phyloP scores from a whole-genome alignment of 2,888 invertebrate genomes.

The Pollenia angustigena region DNA sequence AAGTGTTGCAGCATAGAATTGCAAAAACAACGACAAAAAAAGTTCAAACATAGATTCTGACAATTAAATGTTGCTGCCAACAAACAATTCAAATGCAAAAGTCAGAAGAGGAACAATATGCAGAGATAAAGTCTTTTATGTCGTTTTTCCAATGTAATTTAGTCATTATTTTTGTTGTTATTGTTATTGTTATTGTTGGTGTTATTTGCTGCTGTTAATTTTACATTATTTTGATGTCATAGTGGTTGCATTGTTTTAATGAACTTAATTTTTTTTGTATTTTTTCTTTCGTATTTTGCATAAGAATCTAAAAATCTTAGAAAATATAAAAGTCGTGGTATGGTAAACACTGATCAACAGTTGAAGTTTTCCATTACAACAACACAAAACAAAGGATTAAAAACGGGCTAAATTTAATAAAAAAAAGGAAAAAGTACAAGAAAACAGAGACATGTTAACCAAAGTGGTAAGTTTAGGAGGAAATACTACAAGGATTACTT shows the following conservation, averaged over 20 bases:
- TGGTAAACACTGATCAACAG: conserved; percentile 63
- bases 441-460: conserved; percentile 53
- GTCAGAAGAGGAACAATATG: conserved; percentile 18
- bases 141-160: conserved; percentile 64
- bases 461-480: conserved; percentile 59
- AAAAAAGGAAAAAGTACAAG: background rate
- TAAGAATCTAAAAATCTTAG: conserved; percentile 53
- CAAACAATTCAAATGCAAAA: conserved; percentile 39
- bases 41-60: conserved; percentile 39
- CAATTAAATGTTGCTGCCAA: conserved; percentile 21
- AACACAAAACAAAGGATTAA: conserved; percentile 61
- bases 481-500: background rate
- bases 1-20: conserved; percentile 46
- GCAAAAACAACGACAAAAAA: background rate
- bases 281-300: conserved; percentile 41
- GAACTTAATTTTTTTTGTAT: conserved; percentile 57
- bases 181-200: conserved; percentile 32
- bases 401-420: background rate
- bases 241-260: conserved; percentile 67
- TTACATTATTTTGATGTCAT: conserved; percentile 54
- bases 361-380: conserved; percentile 64
- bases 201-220: conserved; percentile 30
- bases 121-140: conserved; percentile 61
- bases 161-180: conserved; percentile 57
- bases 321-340: conserved; percentile 73